Base-by-base conservation (phyloP, 2,888 invertebrate species). In the Sesamia inferens region DNA sequence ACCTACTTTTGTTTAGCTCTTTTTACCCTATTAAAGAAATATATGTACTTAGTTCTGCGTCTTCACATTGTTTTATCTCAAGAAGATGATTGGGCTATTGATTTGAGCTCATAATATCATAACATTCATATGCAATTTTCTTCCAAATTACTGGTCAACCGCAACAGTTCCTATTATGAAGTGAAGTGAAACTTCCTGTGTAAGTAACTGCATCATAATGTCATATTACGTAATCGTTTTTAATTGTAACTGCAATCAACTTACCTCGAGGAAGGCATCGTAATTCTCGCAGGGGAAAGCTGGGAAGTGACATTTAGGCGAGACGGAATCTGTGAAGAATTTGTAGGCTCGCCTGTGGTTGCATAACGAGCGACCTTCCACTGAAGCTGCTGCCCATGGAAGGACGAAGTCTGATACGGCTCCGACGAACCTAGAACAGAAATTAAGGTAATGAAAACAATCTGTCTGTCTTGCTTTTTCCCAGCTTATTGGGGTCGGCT, bases 341-440 rank as follows among this genome's bases (percentile, higher is more conserved):
- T 99, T 98, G 95, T 99, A 99, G 0, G 99, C 99, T 57, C 99
- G 96, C 5, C 99, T 97, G 92, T 99, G 99, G 93, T 99, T 99
- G 94, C 99, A 99, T 79, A 99, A 94, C 57, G 98, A 98, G 62
- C 98, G 97, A 7, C 98, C 99, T 92, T 99, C 99, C 95, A 89
- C 87, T 0, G 96, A 94, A 54, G 95, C 89, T 4, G 95, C 95
- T 51, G 98, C 97, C 86, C 98, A 98, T 31, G 98, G 98, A 97
- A 98, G 97, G 89, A 99, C 98, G 76, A 99, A 97, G 91, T 99
- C 99, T 2, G 98, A 98, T 19, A 99, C 98, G 0, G 99, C 99
- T 0, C 99, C 99, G 0, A 99, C 97, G 91, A 99, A 99, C 82
- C 96, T 96, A 79, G 7, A 85, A 78, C 8, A 76, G 6, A 22